phyloP scores from a whole-genome alignment of 2,797 vertebrate species.

The Sebastes vulpes region DNA sequence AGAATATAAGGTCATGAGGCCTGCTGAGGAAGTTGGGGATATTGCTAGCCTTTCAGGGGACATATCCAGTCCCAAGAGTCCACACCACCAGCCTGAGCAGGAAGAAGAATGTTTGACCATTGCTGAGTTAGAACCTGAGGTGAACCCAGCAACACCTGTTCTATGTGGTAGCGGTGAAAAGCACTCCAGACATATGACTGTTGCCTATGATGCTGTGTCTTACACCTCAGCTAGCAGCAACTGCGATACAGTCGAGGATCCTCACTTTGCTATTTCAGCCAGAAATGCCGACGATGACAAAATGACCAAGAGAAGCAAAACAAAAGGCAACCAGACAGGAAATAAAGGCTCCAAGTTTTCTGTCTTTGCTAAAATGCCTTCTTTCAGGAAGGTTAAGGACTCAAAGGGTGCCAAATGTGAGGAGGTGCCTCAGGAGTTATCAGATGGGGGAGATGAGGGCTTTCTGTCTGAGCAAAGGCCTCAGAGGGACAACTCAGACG shows the following conservation, averaged over 20 bases:
- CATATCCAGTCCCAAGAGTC: conserved; percentile 3
- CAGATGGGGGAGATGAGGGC: conserved; percentile 40
- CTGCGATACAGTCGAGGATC: conserved; percentile 59
- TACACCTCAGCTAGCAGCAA: conserved; percentile 58
- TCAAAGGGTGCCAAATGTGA: conserved; percentile 37
- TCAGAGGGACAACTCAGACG: conserved; percentile 73
- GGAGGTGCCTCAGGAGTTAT: conserved; percentile 25
- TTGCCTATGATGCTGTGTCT: conserved; percentile 48
- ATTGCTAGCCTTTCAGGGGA: conserved; percentile 14
- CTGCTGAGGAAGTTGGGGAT: conserved; percentile 26
- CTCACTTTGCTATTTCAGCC: conserved; percentile 10
- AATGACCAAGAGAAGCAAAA: conserved; percentile 74
- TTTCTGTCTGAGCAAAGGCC: conserved; percentile 32
- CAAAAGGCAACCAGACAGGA: conserved; percentile 52
- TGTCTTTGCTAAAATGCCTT: conserved; percentile 87
- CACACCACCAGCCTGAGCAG: not conserved
- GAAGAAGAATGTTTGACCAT: conserved; percentile 10
- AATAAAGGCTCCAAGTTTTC: conserved; percentile 83
- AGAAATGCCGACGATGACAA: conserved; percentile 71
- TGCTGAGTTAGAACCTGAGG: conserved; percentile 37
- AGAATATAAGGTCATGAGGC: conserved; percentile 36
- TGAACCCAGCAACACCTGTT: conserved; percentile 14
- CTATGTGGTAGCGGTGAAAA: conserved; percentile 49
- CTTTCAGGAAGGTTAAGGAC: conserved; percentile 80
- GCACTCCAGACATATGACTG: conserved; percentile 30